Evolutionary conservation across 2,888 invertebrate genomes (phyloP).

Genomic region (Lamellibrachia satsuma): DNA sequence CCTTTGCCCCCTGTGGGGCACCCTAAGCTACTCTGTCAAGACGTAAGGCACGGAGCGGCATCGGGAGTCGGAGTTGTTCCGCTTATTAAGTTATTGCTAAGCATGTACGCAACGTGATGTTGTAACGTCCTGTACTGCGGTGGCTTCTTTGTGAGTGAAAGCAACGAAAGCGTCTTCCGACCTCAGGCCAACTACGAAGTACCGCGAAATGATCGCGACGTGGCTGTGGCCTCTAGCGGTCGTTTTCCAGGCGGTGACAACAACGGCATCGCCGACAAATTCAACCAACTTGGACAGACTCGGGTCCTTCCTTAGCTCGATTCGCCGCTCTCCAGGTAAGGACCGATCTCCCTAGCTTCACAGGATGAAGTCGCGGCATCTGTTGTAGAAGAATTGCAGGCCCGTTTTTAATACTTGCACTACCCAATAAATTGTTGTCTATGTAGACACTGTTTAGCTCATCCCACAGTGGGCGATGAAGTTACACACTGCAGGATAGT

Average conservation of each 20-base stretch:
- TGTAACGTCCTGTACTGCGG: background rate
- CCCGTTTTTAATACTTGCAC: too few relatives aligned
- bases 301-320: too few relatives aligned
- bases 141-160: background rate
- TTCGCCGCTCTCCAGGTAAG: background rate
- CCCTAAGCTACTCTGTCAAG: background rate
- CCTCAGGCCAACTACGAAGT: background rate
- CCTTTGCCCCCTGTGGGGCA: background rate
- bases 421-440: too few relatives aligned
- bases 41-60: background rate
- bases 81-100: background rate
- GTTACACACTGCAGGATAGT: too few relatives aligned
- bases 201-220: background rate
- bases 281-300: background rate
- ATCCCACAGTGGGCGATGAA: too few relatives aligned
- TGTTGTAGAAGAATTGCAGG: too few relatives aligned
- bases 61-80: background rate
- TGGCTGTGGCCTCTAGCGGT: background rate
- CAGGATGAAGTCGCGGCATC: too few relatives aligned
- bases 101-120: background rate
- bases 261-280: background rate
- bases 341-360: background rate
- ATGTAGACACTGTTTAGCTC: too few relatives aligned
- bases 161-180: background rate
- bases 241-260: background rate